These are phyloP conservation scores for Elgaria multicarinata DNA, from an alignment of 2,113 vertebrate species.

Conservation along the genomic window DNA sequence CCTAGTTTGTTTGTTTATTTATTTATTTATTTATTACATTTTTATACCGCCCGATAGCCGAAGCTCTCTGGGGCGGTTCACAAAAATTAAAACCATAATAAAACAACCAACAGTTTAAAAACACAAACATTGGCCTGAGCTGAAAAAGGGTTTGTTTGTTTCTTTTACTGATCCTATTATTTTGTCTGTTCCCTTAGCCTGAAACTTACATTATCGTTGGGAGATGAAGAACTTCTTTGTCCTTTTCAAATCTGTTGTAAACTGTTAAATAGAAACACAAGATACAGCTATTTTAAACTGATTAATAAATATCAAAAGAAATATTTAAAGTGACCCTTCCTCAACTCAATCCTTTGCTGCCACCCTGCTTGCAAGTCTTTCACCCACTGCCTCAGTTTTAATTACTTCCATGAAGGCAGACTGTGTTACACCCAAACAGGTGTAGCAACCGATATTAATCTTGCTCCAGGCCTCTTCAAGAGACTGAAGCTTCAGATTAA, in stretches of 20 bases:
- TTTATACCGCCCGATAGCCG: too few relatives aligned
- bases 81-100: too few relatives aligned
- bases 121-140: too few relatives aligned
- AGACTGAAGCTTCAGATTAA: not conserved
- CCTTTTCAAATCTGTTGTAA: not conserved
- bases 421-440: constrained; percentile 13
- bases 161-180: not conserved
- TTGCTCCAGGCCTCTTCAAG: not conserved
- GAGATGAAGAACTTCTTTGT: not conserved
- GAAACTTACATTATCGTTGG: not conserved
- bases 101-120: too few relatives aligned
- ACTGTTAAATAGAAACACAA: not conserved
- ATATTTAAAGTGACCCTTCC: not conserved
- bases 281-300: not conserved
- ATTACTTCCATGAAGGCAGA: not conserved
- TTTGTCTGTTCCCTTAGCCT: not conserved
- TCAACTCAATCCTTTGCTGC: not conserved
- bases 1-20: not conserved
- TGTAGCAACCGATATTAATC: constrained; percentile 5
- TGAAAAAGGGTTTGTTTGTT: not conserved
- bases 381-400: not conserved
- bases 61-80: too few relatives aligned
- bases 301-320: not conserved
- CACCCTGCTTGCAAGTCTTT: not conserved
- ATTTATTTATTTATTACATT: too few relatives aligned